Percentiles rank a stretch among this genome's conserved stretches.
Conservation (phyloP, 2,888 invertebrate species). For the Lepidocyrtinus sp. region DNA sequence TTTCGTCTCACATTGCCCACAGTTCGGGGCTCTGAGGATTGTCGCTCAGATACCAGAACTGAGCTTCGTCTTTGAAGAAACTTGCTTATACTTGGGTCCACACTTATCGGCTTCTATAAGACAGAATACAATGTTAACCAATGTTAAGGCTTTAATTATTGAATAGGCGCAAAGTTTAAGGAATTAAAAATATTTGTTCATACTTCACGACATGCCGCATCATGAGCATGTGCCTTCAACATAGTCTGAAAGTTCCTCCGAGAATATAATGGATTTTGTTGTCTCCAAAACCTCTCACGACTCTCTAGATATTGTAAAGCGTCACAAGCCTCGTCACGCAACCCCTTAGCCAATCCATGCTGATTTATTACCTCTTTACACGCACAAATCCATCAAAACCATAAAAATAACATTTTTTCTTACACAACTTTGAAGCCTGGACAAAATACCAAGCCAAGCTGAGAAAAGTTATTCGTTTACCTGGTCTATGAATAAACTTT, state of each 20-base stretch:
- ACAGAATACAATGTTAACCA: not conserved
- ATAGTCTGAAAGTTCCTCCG: slow-evolving; percentile 55
- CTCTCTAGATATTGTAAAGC: slow-evolving; percentile 67
- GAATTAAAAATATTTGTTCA: no score
- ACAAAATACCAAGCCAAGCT: slow-evolving; percentile 1
- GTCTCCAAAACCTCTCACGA: slow-evolving; percentile 68
- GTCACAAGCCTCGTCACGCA: slow-evolving; percentile 65
- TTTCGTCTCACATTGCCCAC: not conserved
- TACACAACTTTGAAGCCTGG: not conserved
- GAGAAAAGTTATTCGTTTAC: slow-evolving; percentile 25
- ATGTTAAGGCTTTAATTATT: not conserved
- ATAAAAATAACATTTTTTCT: not conserved
- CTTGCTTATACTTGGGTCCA: slow-evolving; percentile 33
- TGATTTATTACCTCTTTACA: slow-evolving; percentile 55
- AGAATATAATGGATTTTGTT: slow-evolving; percentile 68
- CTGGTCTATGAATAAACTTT: slow-evolving; percentile 66
- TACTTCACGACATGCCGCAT: slow-evolving; percentile 29
- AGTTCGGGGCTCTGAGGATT: not conserved
- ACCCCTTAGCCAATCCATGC: slow-evolving; percentile 54
- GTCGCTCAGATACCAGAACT: not conserved
- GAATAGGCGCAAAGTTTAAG: not conserved
- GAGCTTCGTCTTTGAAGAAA: slow-evolving; percentile 40
- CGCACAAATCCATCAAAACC: not conserved
- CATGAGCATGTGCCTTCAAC: slow-evolving; percentile 41
- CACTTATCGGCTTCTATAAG: slow-evolving; percentile 33